phyloP scores from a whole-genome alignment of 1,140 invertebrate genomes.

The Drosophila arizonae region DNA sequence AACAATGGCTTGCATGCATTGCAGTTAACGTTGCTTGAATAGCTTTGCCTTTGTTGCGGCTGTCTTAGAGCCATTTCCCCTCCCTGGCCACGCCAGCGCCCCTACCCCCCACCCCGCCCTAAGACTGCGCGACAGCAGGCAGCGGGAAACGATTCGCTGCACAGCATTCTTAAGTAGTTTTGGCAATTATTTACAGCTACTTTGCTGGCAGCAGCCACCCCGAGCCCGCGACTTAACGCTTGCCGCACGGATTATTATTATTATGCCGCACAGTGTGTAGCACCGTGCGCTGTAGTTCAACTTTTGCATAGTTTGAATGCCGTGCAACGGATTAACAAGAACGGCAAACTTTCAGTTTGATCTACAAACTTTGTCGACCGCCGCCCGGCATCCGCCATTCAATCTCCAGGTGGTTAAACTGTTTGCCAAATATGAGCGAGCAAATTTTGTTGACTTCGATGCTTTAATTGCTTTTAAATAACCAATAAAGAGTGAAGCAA shows the following conservation, averaged over 20 bases:
- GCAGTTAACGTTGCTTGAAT: conserved; percentile 48
- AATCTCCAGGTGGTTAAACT: conserved; percentile 67
- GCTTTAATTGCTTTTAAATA: conserved; percentile 68
- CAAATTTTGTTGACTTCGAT: conserved; percentile 44
- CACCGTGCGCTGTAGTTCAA: conserved; percentile 48
- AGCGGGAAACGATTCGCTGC: conserved; percentile 68
- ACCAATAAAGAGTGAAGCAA: conserved; percentile 2
- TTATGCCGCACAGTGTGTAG: conserved; percentile 42
- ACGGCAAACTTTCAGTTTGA: conserved; percentile 76
- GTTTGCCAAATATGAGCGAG: conserved; percentile 65
- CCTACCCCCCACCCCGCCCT: no score
- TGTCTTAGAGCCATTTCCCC: conserved; percentile 16
- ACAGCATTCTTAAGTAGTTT: conserved; percentile 80
- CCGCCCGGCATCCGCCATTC: conserved; percentile 13
- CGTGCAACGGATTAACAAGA: conserved; percentile 78
- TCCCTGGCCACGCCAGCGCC: not conserved
- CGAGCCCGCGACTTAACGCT: conserved; percentile 56
- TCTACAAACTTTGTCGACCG: conserved; percentile 70
- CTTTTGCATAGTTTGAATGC: conserved; percentile 80
- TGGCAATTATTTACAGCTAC: conserved; percentile 81
- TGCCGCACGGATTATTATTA: conserved; percentile 78
- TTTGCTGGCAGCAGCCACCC: conserved; percentile 39
- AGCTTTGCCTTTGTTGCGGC: conserved; percentile 62
- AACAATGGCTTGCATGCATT: conserved; percentile 63
- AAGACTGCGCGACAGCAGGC: conserved; percentile 31